Base-by-base conservation (phyloP, 2,113 vertebrate genomes). In the Pelusios castaneus region DNA sequence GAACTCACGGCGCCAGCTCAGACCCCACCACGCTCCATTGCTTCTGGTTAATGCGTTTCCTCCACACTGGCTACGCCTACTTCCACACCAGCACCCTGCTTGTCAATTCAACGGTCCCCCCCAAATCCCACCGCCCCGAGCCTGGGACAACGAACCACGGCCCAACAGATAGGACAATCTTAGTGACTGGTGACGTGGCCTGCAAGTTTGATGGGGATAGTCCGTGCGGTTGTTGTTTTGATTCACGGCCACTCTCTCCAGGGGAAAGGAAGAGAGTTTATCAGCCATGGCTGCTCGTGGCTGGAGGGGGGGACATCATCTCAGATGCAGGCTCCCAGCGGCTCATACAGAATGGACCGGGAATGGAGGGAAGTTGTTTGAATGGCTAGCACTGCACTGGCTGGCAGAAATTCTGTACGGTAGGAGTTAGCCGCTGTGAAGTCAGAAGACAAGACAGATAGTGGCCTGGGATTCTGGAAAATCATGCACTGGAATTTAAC, bases 11-110 rank as follows among this genome's bases (percentile, higher is more conserved):
- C 24, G 10, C 29, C 14, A 49, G 45, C 76, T 34, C 45, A 51
- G 3, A 1, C 8, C 4, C 1, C 0, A 1, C 7, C 21, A 1
- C 13, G 9, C 21, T 1, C 13, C 4, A 41, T 10, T 7, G 11
- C 8, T 2, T 5, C 7, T 56, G 2, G 16, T 14, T 21, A 51
- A 11, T 31, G 7, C 25, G 45, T 17, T 11, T 41, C n/a, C 51
- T 34, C n/a, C 25, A 45, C 6, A 6, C 24, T 45, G 41, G 22
- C 19, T 6, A 41, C 5, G 38, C n/a, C 38, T n/a, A 10, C 10
- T 75, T 75, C 73, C 73, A 45, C 25, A 6, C 3, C 73, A 14
- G 73, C 70, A 3, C 21, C 41, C 25, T 41, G 73, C 73, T 76
- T 24, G 73, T 27, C 43, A 76, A 29, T 14, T 45, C 12, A 45